Conservation (phyloP, 2,888 invertebrate species). For the Itoplectis maculator region DNA sequence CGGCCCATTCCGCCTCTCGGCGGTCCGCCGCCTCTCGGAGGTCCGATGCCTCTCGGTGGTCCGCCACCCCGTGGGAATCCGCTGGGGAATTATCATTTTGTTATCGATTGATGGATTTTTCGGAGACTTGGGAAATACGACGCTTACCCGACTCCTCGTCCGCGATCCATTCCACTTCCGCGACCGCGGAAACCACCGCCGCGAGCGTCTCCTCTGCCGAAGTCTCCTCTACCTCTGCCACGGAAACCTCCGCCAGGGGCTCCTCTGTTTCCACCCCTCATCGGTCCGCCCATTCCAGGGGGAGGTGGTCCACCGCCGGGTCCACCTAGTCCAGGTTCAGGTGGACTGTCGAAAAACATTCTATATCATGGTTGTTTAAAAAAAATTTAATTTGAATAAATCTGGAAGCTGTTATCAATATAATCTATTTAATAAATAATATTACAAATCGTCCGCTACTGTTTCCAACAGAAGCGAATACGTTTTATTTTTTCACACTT, state of each 20-base stretch:
- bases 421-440: no score
- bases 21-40: conserved; percentile 69
- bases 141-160: conserved; percentile 79
- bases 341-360: no score
- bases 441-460: no score
- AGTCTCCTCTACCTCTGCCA: conserved; percentile 80
- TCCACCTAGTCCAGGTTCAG: conserved; percentile 79
- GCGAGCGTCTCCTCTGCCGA: conserved; percentile 84
- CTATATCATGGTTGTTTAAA: no score
- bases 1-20: conserved; percentile 70
- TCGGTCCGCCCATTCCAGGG: conserved; percentile 80
- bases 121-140: conserved; percentile 32
- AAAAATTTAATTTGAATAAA: no score
- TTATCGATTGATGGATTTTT: neutral
- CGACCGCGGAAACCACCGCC: conserved; percentile 81
- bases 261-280: conserved; percentile 79
- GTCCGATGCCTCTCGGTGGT: conserved; percentile 66
- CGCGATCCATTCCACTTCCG: conserved; percentile 84
- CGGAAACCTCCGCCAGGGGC: conserved; percentile 78
- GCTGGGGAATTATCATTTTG: conserved; percentile 35
- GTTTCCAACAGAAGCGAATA: neutral
- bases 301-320: conserved; percentile 79
- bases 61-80: conserved; percentile 70
- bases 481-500: neutral
- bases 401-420: no score